phyloP scores from a whole-genome alignment of 2,888 invertebrate genomes.

The Lasioglossum leucozonium region DNA sequence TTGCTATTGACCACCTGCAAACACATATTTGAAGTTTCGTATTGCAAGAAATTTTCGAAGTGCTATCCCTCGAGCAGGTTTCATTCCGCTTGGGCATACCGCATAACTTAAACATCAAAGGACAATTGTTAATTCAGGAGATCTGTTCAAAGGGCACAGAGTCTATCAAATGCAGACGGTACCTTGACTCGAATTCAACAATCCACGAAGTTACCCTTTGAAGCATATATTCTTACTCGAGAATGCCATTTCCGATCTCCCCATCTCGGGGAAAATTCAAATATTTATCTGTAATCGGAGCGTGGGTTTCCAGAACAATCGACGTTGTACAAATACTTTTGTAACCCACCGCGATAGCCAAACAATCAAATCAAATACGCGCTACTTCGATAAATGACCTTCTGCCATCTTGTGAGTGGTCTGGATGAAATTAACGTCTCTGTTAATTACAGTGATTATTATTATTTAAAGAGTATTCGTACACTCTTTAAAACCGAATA shows the following conservation, averaged over 20 bases:
- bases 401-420: neutral
- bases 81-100: neutral
- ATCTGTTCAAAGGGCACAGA: neutral
- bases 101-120: neutral
- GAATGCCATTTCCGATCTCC: neutral
- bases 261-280: neutral
- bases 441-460: neutral
- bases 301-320: neutral
- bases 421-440: neutral
- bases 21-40: neutral
- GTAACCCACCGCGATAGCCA: neutral
- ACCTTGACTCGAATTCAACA: neutral
- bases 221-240: neutral
- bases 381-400: neutral
- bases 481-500: no score
- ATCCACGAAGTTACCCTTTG: neutral
- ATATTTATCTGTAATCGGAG: neutral
- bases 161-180: neutral
- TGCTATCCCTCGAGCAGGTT: neutral
- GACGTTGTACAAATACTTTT: neutral
- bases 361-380: neutral
- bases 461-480: no score
- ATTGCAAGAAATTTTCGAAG: neutral
- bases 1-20: neutral
- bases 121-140: constrained; percentile 2